Base-by-base conservation (phyloP, 2,888 invertebrate species). In the Synanthedon vespiformis region DNA sequence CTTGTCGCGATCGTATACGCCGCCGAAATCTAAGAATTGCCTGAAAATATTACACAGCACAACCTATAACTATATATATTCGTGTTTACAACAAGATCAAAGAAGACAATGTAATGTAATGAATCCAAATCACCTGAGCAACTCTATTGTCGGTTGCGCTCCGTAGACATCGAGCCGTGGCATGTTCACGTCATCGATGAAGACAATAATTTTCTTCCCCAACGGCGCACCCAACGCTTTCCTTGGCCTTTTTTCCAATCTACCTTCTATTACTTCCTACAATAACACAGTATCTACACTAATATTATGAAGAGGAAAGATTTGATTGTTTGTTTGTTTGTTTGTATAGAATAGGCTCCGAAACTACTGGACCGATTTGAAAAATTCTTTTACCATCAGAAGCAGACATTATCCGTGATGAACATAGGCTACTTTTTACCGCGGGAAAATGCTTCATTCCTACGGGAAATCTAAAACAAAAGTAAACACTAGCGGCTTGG, bases 141-240 rank as follows among this genome's bases (percentile, higher is more conserved):
- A 79, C 81, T 97, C 97, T 54, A 97, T 94, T 0, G 97, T 95
- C 5, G 97, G 96, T 70, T 97, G 97, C 10, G 96, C 94, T 8
- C 97, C 97, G 65, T 96, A 97, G 0, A 92, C 91, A 75, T 93
- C 96, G 64, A 92, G 82, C 69, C 91, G 91, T 0, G 97, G 97
- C 96, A 97, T 96, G 69, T 97, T 97, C 0, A 97, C 92, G 69
- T 97, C 97, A 68, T 97, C 97, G 18, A 97, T 93, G 66, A 97
- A 96, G 53, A 96, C 89, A 3, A 96, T 90, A 0, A 96, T 89
- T 55, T 92, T 91, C 74, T 95, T 96, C 11, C 94, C 95, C 40
- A 92, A 72, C 0, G 96, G 96, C 0, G 96, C 95, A 8, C 95
- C 95, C 47, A 96, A 77, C 5, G 94, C 89, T 27, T 91, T 93